Base-by-base conservation (phyloP, 2,113 vertebrate species). In the Catharus minimus region DNA sequence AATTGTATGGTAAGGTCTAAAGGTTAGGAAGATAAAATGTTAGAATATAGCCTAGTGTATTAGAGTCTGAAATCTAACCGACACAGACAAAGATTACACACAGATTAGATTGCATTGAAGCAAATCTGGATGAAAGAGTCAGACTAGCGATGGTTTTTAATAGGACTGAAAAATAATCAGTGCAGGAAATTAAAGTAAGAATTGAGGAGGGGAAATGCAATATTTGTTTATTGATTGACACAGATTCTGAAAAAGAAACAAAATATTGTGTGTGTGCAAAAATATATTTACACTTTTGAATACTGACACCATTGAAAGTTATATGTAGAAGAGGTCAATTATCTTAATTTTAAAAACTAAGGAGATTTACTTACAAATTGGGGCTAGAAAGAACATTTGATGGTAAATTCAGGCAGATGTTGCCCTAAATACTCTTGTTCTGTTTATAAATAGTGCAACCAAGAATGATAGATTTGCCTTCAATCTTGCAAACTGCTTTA, bases 351-450 rank as follows among this genome's bases (percentile, higher is more conserved):
- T 89, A 76, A 87, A 89, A 62, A 8, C n/a, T 47, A 66, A 73
- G 26, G 41, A 86, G 69, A 86, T 93, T 75, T 90, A 73, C 82
- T 82, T 89, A 66, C 20, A 62, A 68, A 76, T 1, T 82, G 11
- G 56, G 43, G 11, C 33, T 75, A 72, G 32, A 66, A 60, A 50
- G 49, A 77, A 71, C 28, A 82, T 86, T 71, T 89, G n/a, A 27
- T 81, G 28, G 49, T 64, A 91, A 73, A 89, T 62, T 92, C 58
- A 73, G 58, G 39, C 74, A 94, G 89, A 80, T 91, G 82, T 85
- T 91, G 78, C 47, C 74, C 72, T 93, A 62, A 67, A 84, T 94
- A 89, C 30, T 65, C n/a, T 57, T 60, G 16, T 64, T 75, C 28
- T 84, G 7, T 62, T 73, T 82, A 32, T 68, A 57, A 75, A 36